phyloP scores from a whole-genome alignment of 2,888 invertebrate species.

The Sinotaia quadrata region DNA sequence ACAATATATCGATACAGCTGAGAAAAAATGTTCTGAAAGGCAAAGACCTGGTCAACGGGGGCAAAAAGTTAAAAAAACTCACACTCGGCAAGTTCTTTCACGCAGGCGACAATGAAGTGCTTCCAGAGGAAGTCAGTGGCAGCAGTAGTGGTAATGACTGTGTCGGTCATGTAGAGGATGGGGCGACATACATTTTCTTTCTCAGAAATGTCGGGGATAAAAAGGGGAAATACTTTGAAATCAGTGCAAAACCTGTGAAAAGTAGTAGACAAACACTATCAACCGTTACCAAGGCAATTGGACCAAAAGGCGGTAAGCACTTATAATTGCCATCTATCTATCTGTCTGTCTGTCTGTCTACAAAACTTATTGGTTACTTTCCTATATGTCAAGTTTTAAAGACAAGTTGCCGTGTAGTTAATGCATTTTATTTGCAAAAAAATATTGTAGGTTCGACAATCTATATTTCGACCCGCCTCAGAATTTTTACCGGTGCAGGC shows the following conservation, averaged over 20 bases:
- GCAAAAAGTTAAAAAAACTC: constrained; percentile 14
- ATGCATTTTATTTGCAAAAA: too few species aligned
- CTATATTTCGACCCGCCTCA: too few species aligned
- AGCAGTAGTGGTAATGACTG: constrained; percentile 2
- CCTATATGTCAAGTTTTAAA: too few species aligned
- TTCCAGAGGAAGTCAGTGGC: not conserved
- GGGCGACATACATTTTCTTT: constrained; percentile 31
- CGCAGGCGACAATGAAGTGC: not conserved
- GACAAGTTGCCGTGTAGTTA: too few species aligned
- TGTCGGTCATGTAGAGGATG: constrained; percentile 18
- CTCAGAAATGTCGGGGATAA: constrained; percentile 19
- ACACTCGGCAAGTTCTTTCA: constrained; percentile 14
- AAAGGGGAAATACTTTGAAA: constrained; percentile 27
- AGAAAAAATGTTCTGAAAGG: constrained; percentile 32
- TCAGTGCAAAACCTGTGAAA: constrained; percentile 29
- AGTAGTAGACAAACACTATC: constrained; percentile 12
- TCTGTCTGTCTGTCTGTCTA: too few species aligned
- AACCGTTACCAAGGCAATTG: constrained; percentile 12
- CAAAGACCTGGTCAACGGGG: constrained; percentile 21
- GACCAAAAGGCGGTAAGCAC: too few species aligned
- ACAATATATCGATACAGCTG: constrained; percentile 26
- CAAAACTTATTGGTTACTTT: too few species aligned
- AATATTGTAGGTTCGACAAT: too few species aligned
- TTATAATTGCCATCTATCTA: too few species aligned
- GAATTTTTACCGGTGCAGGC: too few species aligned